A percentile compares a stretch with the other conserved stretches of the same genome.
Evolutionary conservation across 2,888 invertebrate genomes (phyloP).

Genomic region (Minunthozetes semirufus): DNA sequence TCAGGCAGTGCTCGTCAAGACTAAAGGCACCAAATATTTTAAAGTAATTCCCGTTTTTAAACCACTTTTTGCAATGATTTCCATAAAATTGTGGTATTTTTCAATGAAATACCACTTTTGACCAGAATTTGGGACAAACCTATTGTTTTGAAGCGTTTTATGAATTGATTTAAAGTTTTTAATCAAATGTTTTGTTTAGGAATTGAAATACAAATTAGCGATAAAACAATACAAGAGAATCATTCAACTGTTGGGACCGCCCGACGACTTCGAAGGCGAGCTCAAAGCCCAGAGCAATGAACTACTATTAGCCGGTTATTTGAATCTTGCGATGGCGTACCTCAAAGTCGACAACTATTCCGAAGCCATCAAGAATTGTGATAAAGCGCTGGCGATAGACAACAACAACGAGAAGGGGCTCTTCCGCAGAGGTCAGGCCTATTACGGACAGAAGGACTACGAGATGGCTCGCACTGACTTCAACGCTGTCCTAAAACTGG

Average conservation of each 20-base stretch:
- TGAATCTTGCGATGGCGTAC: conserved; percentile 75
- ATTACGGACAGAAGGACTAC: conserved; percentile 66
- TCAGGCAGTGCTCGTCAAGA: conserved; percentile 73
- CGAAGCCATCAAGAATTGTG: conserved; percentile 66
- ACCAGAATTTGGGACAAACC: too few relatives aligned
- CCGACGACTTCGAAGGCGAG: conserved; percentile 43
- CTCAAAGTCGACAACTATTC: conserved; percentile 65
- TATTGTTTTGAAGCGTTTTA: too few relatives aligned
- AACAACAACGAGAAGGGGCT: conserved; percentile 75
- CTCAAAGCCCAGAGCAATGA: conserved; percentile 42
- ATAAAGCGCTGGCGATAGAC: conserved; percentile 67
- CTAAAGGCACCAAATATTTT: conserved; percentile 83
- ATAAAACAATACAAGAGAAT: conserved; percentile 79
- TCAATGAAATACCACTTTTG: too few relatives aligned
- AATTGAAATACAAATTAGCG: conserved; percentile 64
- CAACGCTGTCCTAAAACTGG: conserved; percentile 63
- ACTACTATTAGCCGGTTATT: conserved; percentile 62
- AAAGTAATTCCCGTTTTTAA: conserved; percentile 46
- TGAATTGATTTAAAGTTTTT: conserved; percentile 1
- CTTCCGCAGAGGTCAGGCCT: conserved; percentile 74
- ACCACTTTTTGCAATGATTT: too few relatives aligned
- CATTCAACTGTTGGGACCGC: conserved; percentile 55
- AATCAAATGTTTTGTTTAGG: not conserved
- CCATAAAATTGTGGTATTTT: too few relatives aligned
- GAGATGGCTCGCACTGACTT: conserved; percentile 71